These are phyloP conservation scores for Axis porcinus DNA, from an alignment of 2,113 vertebrate genomes.

Conservation along the genomic window DNA sequence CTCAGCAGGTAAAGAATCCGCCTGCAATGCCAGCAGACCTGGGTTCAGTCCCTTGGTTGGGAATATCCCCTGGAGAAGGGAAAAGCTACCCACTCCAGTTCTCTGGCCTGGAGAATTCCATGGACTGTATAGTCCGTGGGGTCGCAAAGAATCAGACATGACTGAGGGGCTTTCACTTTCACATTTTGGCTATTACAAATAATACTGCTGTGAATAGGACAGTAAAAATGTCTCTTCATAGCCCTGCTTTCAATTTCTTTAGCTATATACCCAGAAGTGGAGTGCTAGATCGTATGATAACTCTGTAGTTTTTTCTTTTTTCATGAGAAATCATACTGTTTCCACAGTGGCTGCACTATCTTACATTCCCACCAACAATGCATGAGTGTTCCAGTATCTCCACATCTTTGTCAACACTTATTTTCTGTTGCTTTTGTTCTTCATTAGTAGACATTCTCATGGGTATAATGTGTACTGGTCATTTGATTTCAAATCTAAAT, in stretches of 20 bases:
- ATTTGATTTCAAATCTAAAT: not conserved
- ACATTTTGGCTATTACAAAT: not conserved
- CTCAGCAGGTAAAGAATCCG: rapidly evolving
- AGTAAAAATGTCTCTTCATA: not conserved
- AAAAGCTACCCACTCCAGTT: not conserved
- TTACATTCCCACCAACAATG: not conserved
- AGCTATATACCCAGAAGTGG: not conserved
- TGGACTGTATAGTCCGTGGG: not conserved
- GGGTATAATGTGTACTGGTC: not conserved
- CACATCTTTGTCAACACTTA: not conserved
- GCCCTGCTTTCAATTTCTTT: not conserved
- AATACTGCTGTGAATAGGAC: not conserved
- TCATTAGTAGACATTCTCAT: not conserved
- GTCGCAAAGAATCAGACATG: not conserved
- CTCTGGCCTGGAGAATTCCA: not conserved
- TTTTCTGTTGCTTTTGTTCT: not conserved
- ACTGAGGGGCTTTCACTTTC: not conserved
- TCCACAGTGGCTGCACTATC: not conserved
- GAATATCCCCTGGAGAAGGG: not conserved
- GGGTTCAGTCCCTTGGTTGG: not conserved
- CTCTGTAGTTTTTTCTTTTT: not conserved
- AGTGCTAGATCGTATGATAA: not conserved
- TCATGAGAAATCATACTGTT: not conserved
- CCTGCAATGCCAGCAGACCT: not conserved
- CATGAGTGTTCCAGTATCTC: not conserved